Percentiles rank a stretch among this genome's conserved stretches.
These are phyloP conservation scores for Anastrepha obliqua DNA, from an alignment of 1,140 invertebrate genomes.

Conservation along the genomic window DNA sequence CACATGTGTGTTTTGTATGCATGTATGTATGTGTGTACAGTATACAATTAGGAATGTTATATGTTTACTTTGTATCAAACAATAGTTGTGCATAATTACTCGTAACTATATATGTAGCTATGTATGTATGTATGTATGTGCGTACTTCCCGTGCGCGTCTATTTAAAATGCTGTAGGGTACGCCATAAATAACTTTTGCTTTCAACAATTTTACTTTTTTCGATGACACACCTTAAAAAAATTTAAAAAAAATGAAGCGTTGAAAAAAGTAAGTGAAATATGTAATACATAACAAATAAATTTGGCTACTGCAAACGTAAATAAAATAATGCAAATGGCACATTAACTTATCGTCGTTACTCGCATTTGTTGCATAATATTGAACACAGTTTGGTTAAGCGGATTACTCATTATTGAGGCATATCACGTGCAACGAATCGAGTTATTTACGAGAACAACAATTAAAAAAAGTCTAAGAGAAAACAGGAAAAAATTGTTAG, in stretches of 20 bases:
- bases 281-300: neutral
- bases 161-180: neutral
- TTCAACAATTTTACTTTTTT: neutral
- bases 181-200: neutral
- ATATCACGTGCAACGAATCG: neutral
- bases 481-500: too few species aligned
- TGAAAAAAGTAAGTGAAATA: too few species aligned
- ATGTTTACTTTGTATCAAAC: neutral
- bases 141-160: neutral
- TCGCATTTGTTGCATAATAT: neutral
- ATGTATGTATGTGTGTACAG: neutral
- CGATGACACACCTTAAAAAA: neutral
- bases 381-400: neutral
- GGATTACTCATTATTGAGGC: neutral
- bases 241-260: neutral
- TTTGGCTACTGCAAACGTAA: neutral
- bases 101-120: neutral
- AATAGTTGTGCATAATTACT: neutral
- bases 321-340: neutral
- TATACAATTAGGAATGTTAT: too few species aligned
- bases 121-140: neutral
- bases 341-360: neutral
- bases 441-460: neutral
- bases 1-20: neutral
- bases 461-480: too few species aligned